Conservation (phyloP, 2,888 invertebrate genomes). For the Drosophila picticornis region DNA sequence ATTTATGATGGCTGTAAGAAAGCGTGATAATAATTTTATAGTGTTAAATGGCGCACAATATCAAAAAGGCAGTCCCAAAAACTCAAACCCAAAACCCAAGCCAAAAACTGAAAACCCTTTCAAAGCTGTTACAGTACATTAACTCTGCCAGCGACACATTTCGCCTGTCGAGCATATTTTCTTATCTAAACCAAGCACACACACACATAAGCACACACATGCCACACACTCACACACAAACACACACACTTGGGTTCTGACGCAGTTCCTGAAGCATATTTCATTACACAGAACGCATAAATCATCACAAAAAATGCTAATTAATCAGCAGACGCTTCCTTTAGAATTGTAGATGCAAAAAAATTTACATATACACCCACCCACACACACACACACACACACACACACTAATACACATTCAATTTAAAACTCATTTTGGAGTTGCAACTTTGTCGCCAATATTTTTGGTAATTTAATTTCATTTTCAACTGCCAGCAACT, state of each 20-base stretch:
- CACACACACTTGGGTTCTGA: constrained; percentile 20
- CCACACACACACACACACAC: neutral
- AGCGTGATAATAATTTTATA: constrained; percentile 78
- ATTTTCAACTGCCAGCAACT: constrained; percentile 44
- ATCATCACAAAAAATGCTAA: constrained; percentile 72
- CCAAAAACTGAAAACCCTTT: constrained; percentile 58
- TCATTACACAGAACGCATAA: constrained; percentile 60
- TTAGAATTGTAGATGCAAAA: constrained; percentile 5
- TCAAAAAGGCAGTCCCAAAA: constrained; percentile 20
- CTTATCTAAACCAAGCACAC: constrained; percentile 63
- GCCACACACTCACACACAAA: constrained; percentile 17
- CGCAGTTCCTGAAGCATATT: constrained; percentile 61
- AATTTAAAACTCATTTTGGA: constrained; percentile 26
- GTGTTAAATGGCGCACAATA: constrained; percentile 74
- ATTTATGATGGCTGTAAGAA: constrained; percentile 56
- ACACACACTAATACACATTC: neutral
- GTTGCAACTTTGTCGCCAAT: constrained; percentile 23
- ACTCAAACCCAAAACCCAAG: constrained; percentile 19
- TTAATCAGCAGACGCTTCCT: constrained; percentile 45
- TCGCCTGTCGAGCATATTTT: constrained; percentile 67
- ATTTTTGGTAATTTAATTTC: constrained; percentile 56
- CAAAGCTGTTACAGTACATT: constrained; percentile 71
- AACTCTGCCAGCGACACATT: constrained; percentile 68
- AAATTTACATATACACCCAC: neutral
- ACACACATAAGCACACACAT: constrained; percentile 17